Percentiles rank a stretch among this genome's conserved stretches.
These are phyloP conservation scores for Zaprionus tsacasi DNA, from an alignment of 1,140 invertebrate genomes.

Conservation along the genomic window DNA sequence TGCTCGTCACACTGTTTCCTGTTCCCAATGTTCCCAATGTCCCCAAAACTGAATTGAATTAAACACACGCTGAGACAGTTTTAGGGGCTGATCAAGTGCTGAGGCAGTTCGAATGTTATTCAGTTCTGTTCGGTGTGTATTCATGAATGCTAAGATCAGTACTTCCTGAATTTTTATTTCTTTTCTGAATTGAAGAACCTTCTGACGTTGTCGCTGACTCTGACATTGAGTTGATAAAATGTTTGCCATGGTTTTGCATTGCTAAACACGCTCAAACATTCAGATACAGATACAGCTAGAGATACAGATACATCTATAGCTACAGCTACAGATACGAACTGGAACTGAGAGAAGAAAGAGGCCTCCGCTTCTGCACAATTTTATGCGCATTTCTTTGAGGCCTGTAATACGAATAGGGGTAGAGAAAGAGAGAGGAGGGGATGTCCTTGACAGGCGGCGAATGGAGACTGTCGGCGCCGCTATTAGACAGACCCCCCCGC, in stretches of 20 bases:
- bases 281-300: background rate
- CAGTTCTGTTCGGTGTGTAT: slow-evolving; percentile 39
- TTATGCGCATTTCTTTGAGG: slow-evolving; percentile 57
- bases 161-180: slow-evolving; percentile 49
- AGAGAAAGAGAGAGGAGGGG: too few relatives aligned
- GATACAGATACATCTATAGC: too few relatives aligned
- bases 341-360: slow-evolving; percentile 34
- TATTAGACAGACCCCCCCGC: slow-evolving; percentile 25
- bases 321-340: background rate
- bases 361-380: slow-evolving; percentile 25
- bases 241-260: slow-evolving; percentile 61
- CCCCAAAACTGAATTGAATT: slow-evolving; percentile 39
- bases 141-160: slow-evolving; percentile 37
- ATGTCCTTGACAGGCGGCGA: slow-evolving; percentile 54
- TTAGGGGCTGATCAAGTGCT: slow-evolving; percentile 39
- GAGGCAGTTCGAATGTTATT: slow-evolving; percentile 36
- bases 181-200: slow-evolving; percentile 6
- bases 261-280: slow-evolving; percentile 55
- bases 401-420: slow-evolving; percentile 19
- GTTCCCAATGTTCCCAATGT: slow-evolving; percentile 47
- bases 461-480: slow-evolving; percentile 56
- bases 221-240: slow-evolving; percentile 55
- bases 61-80: slow-evolving; percentile 41
- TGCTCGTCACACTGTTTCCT: slow-evolving; percentile 47
- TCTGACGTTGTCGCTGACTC: background rate